Percentiles rank a stretch among this genome's conserved stretches.
Conservation (phyloP, 53 echinoderm and acorn worm genomes). For the Glandiceps talaboti region DNA sequence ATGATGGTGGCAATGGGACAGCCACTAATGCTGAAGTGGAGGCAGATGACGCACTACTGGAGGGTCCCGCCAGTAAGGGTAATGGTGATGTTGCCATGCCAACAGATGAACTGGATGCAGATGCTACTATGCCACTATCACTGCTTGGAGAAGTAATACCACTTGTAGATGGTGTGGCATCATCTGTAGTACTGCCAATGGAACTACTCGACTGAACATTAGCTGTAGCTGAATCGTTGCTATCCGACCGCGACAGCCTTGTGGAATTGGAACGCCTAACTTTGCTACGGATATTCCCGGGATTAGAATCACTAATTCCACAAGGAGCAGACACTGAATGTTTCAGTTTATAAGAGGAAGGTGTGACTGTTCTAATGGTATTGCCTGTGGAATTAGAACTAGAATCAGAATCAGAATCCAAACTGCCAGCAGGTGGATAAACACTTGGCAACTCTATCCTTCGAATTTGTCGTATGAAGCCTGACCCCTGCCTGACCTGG, state of each 20-base stretch:
- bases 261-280: neutral
- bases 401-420: neutral
- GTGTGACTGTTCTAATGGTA: neutral
- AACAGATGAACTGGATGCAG: neutral
- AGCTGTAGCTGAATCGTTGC: neutral
- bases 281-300: neutral
- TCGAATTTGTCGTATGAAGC: constrained; percentile 52
- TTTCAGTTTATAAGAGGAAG: neutral
- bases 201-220: neutral
- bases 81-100: neutral
- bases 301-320: neutral
- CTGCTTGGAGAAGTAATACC: neutral
- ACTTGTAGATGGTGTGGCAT: neutral
- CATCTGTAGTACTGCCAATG: neutral
- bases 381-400: neutral
- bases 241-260: neutral
- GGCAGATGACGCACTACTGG: neutral
- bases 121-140: neutral
- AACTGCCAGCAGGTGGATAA: constrained; percentile 19
- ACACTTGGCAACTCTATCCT: constrained; percentile 29
- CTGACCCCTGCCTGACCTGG: constrained; percentile 56
- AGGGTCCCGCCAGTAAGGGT: neutral
- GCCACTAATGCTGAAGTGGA: neutral
- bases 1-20: neutral
- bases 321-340: neutral